These are phyloP conservation scores for Peromyscus leucopus DNA, from an alignment of 2,113 vertebrate genomes.

Conservation along the genomic window DNA sequence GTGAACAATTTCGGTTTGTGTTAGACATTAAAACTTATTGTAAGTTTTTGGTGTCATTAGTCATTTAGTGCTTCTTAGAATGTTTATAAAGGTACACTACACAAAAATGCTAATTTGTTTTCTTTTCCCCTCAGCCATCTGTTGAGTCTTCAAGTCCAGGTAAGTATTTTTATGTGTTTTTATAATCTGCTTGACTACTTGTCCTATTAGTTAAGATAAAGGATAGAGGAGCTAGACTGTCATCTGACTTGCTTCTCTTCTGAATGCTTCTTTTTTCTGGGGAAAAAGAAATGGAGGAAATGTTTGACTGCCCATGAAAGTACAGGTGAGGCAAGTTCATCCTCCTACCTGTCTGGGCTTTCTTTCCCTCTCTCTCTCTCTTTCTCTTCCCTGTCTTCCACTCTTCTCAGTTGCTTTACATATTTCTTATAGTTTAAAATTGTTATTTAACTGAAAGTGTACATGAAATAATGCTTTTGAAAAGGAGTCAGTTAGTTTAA, in stretches of 20 bases:
- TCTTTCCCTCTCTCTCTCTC: not conserved
- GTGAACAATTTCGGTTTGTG: not conserved
- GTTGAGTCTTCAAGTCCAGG: slow-evolving; percentile 97
- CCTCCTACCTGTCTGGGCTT: slow-evolving; percentile 52
- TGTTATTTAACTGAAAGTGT: slow-evolving; percentile 39
- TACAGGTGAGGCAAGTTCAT: slow-evolving; percentile 75
- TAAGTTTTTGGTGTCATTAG: slow-evolving; percentile 21
- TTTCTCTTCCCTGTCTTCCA: not conserved
- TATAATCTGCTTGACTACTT: slow-evolving; percentile 59
- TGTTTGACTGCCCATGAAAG: slow-evolving; percentile 76
- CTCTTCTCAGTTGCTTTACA: not conserved
- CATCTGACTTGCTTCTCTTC: slow-evolving; percentile 81
- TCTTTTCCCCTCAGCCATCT: slow-evolving; percentile 90
- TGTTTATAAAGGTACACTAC: slow-evolving; percentile 12
- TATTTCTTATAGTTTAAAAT: slow-evolving; percentile 54
- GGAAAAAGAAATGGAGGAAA: slow-evolving; percentile 83
- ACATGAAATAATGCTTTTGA: slow-evolving; percentile 40
- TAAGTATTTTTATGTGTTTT: slow-evolving; percentile 85
- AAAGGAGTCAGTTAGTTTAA: slow-evolving; percentile 44
- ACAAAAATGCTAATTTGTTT: slow-evolving; percentile 82
- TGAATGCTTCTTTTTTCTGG: slow-evolving; percentile 81
- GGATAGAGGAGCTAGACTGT: slow-evolving; percentile 72
- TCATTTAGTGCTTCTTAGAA: slow-evolving; percentile 54
- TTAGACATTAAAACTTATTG: not conserved
- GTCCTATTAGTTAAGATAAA: slow-evolving; percentile 59